A percentile compares a stretch with the other conserved stretches of the same genome.
phyloP scores from a whole-genome alignment of 35 echinoderm and acorn worm species.

The Apostichopus parvimensis region DNA sequence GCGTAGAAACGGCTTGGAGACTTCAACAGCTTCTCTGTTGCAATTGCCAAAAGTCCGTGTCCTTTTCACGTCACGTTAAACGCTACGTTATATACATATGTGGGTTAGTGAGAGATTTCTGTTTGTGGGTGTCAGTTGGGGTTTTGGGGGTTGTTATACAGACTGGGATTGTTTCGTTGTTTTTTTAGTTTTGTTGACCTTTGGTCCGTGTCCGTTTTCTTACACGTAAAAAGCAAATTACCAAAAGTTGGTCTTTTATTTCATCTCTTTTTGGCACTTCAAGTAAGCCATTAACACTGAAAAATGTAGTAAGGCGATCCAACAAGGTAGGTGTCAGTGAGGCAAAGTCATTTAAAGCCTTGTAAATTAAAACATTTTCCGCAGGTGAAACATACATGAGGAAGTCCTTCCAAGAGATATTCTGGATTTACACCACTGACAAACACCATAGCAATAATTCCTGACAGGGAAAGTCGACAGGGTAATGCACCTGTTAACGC shows the following conservation, averaged over 20 bases:
- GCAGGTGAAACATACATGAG: background rate
- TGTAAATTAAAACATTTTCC: background rate
- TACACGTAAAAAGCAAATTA: no score
- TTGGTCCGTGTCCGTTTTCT: no score
- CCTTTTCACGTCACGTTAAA: no score
- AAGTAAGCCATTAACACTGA: background rate
- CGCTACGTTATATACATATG: no score
- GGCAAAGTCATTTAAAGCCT: background rate
- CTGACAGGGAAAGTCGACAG: background rate
- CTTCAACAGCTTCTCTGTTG: background rate
- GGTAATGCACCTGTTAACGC: background rate
- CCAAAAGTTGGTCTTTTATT: background rate
- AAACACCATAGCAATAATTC: conserved; percentile 26
- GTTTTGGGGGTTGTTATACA: no score
- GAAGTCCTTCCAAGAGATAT: background rate
- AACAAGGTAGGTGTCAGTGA: background rate
- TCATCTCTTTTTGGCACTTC: background rate
- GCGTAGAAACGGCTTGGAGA: background rate
- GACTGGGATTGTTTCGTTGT: no score
- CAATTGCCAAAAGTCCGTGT: background rate
- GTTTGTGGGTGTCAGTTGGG: no score
- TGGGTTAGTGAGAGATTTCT: no score
- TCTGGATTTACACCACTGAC: background rate
- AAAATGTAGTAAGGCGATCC: background rate
- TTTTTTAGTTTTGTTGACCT: no score